Conservation (phyloP, 2,797 vertebrate genomes). For the Pipistrellus pygmaeus region DNA sequence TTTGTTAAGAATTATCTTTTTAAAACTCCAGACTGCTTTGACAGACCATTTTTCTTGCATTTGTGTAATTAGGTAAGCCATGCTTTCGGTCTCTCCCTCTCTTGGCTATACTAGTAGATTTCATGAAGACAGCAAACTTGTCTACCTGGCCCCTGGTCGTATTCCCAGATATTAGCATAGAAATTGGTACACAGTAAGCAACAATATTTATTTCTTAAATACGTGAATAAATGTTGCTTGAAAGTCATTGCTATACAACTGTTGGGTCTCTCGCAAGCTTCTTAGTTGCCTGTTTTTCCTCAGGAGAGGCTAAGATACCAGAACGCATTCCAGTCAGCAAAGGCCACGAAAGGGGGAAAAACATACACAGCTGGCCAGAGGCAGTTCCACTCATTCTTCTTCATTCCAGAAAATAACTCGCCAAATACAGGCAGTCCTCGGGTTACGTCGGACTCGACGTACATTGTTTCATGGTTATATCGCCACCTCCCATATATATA, state of each 20-base stretch:
- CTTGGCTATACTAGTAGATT: neutral
- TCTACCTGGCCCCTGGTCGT: neutral
- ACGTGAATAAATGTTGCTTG: neutral
- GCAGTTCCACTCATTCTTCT: neutral
- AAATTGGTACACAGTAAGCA: neutral
- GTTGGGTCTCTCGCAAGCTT: conserved; percentile 55
- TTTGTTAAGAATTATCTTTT: conserved; percentile 12
- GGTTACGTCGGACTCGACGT: too few species aligned
- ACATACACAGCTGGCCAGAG: conserved; percentile 29
- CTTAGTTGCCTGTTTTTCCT: conserved; percentile 56
- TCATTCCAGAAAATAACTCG: conserved; percentile 42
- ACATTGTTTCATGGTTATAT: too few species aligned
- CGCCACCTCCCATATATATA: too few species aligned
- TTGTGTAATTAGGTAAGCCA: neutral
- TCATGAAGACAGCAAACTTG: neutral
- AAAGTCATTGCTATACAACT: conserved; percentile 32
- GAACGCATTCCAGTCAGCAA: conserved; percentile 50
- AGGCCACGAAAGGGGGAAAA: conserved; percentile 23
- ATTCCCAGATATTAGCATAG: neutral
- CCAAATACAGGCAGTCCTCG: neutral
- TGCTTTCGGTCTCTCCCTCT: neutral
- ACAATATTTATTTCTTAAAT: conserved; percentile 39
- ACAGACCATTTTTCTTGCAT: neutral
- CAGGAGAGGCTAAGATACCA: conserved; percentile 9
- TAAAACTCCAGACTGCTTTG: neutral